Base-by-base conservation (phyloP, 2,888 invertebrate genomes). In the Drosophila differens region DNA sequence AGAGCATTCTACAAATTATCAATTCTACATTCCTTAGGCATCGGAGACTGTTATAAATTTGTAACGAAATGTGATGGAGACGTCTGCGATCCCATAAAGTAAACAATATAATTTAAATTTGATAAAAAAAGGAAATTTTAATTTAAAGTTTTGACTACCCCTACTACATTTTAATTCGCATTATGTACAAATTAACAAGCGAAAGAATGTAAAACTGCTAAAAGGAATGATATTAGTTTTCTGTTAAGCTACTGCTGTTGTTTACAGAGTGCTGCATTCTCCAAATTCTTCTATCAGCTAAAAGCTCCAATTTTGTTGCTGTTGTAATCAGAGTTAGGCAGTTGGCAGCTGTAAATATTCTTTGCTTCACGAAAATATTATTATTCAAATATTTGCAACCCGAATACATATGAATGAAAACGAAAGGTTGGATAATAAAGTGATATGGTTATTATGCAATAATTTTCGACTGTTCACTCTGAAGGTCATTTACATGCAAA, bases 331-430 rank as follows among this genome's bases (percentile, higher is more conserved):
- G 25, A 35, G 35, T 25, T 6, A 5, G 9, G 22, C 35, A 39
- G 30, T 55, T 35, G 14, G 1, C 28, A 39, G 25, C 25, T 25
- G 16, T 16, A 47, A 25, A 16, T 47, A 47, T 16, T 47, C 1
- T 9, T 16, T 16, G 4, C 2, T 47, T 47, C 7, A 16, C 47
- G 9, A 47, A 16, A 47, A 47, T 16, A 39, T 28, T 33, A 54
- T 37, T 39, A n/a, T 57, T 39, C 39, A 41, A 30, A 30, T 41
- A 39, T 30, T 47, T 22, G 14, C 30, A 30, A 57, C 39, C 39
- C 41, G 22, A 32, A 68, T 68, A 28, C 70, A 69, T 70, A 22
- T 14, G 30, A 69, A 70, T 41, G 49, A 52, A 30, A 70, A 25
- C 30, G 33, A 52, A 44, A 35, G 51, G n/a, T 51, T 66, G 41